Percentiles rank a stretch among this genome's conserved stretches.
Conservation (phyloP, 2,113 vertebrate species). For the Myanophis thanlyinensis region DNA sequence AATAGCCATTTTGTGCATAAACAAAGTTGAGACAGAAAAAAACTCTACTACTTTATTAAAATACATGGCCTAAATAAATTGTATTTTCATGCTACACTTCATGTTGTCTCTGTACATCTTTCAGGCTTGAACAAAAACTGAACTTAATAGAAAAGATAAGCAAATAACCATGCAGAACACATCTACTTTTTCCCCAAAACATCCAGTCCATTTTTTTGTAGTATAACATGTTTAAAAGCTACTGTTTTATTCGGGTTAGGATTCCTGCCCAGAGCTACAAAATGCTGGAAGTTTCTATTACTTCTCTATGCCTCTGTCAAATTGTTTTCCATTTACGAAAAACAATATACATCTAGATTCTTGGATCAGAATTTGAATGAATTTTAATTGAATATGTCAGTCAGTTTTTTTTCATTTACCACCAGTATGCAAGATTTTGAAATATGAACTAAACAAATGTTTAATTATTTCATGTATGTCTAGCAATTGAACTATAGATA, state of each 20-base stretch:
- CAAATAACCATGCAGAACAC: neutral
- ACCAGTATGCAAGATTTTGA: neutral
- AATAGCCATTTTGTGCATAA: conserved; percentile 15
- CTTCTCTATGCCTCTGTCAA: neutral
- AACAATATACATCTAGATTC: neutral
- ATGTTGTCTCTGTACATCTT: neutral
- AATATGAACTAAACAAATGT: neutral
- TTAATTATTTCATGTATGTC: neutral
- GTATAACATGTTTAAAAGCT: neutral
- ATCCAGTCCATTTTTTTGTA: neutral
- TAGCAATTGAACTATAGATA: neutral
- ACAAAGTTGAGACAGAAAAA: neutral
- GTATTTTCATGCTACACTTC: neutral
- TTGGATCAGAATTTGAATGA: neutral
- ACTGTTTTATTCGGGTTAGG: neutral
- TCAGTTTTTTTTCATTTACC: neutral
- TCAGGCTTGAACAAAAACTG: neutral
- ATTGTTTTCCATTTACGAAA: neutral
- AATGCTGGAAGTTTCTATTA: neutral
- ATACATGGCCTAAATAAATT: neutral
- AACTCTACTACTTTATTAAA: neutral
- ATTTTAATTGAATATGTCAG: neutral
- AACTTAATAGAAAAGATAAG: neutral
- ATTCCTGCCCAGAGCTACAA: neutral
- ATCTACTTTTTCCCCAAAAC: neutral